Evolutionary conservation across 2,113 vertebrate species (phyloP).

Genomic region (Erythrocercus mccallii): DNA sequence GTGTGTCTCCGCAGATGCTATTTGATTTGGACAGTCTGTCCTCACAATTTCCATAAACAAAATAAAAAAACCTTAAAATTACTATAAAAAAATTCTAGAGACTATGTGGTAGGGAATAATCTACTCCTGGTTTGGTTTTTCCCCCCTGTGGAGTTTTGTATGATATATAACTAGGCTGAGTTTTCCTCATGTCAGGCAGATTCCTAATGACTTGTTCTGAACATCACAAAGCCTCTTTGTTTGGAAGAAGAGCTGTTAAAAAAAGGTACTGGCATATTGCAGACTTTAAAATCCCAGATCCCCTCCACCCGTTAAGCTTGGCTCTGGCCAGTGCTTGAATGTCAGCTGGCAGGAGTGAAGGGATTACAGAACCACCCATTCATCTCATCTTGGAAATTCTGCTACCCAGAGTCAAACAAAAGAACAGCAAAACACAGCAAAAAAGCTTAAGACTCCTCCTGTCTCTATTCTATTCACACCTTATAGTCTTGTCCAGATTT

Average conservation of each 20-base stretch:
- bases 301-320: background rate
- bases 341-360: background rate
- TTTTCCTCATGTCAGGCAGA: background rate
- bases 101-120: background rate
- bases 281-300: background rate
- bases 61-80: background rate
- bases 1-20: background rate
- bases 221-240: background rate
- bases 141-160: background rate
- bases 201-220: background rate
- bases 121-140: background rate
- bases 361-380: background rate
- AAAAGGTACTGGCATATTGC: background rate
- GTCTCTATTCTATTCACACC: slow-evolving; percentile 59
- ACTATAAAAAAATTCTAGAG: background rate
- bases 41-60: background rate
- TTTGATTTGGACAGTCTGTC: background rate
- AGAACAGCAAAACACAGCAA: background rate
- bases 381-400: background rate
- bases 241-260: background rate
- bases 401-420: background rate
- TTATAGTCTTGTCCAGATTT: slow-evolving; percentile 91
- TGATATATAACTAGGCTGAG: background rate
- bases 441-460: background rate
- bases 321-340: background rate